Conservation (phyloP, 92 coral and sea anemone genomes). For the Porites rus region DNA sequence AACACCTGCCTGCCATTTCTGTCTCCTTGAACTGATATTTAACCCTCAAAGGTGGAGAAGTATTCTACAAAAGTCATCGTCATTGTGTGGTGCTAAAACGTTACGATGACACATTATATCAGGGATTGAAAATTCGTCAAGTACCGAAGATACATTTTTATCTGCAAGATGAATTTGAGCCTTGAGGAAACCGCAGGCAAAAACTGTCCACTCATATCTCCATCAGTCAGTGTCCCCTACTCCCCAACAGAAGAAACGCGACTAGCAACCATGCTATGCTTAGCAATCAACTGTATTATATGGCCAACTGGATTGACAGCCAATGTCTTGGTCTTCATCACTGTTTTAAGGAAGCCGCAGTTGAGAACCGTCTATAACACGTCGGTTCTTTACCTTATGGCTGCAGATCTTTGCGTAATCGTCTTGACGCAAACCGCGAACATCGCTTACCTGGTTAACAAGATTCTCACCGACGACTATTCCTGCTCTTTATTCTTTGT, state of each 20-base stretch:
- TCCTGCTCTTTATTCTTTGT: slow-evolving; percentile 18
- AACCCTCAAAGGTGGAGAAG: too few species aligned
- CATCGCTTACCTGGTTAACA: slow-evolving; percentile 21
- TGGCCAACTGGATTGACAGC: slow-evolving; percentile 1
- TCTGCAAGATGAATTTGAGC: neutral
- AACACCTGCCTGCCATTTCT: neutral
- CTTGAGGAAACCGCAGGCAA: neutral
- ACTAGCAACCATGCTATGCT: neutral
- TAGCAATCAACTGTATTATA: slow-evolving; percentile 3
- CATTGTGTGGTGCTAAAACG: neutral
- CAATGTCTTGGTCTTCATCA: slow-evolving; percentile 8
- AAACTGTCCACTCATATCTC: neutral
- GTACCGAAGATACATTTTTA: neutral
- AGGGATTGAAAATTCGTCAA: neutral
- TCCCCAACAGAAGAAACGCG: slow-evolving; percentile 4
- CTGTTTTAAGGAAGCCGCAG: slow-evolving; percentile 17
- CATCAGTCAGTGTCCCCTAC: slow-evolving; percentile 13
- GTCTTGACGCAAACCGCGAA: slow-evolving; percentile 23
- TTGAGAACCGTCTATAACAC: slow-evolving; percentile 25
- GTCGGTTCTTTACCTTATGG: slow-evolving; percentile 17
- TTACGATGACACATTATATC: too few species aligned
- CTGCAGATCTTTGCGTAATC: slow-evolving; percentile 13
- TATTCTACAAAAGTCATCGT: too few species aligned
- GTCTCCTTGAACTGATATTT: neutral
- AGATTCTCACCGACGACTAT: neutral